Base-by-base conservation (phyloP, 2,797 vertebrate genomes). In the Lepilemur ruficaudatus region DNA sequence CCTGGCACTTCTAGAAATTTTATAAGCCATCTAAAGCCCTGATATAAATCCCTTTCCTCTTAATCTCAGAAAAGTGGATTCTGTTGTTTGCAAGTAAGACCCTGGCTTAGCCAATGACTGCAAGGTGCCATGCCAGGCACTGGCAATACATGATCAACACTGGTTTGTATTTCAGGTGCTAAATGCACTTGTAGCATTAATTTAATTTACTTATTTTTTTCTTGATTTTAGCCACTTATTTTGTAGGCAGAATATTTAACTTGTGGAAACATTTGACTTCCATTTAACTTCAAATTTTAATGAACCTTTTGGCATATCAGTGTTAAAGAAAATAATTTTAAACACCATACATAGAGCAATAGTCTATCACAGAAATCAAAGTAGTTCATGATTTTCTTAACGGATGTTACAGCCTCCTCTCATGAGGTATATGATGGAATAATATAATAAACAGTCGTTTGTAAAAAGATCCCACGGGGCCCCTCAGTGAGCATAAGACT, bases 391-490 rank as follows among this genome's bases (percentile, higher is more conserved):
- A 94, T 88, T 98, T 95, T 65, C 95, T 23, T 73, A 95, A 86
- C 2, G 23, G 95, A 97, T 97, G 73, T 85, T 76, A 96, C 85
- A 93, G 0, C 87, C 94, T 96, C 73, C 93, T 97, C 97, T 96
- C 61, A 0, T 25, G 96, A 95, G 96, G 11, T 95, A 48, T 61
- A 89, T 89, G 96, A 98, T 98, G 98, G 98, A 98, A 98, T 98
- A 98, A 55, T 90, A 96, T 90, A 95, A 97, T 97, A 97, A 95
- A 93, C 78, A 98, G 0, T 91, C 22, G 83, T 98, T 97, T 97
- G 65, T 93, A 41, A 94, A 92, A 96, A 84, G 88, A 96, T 98
- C 98, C 97, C 78, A 0, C 4, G 2, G 79, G 98, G 17, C n/a
- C 92, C 69, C 41, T 0, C 76, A 57, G 48, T 81, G 14, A 97